Evolutionary conservation across 2,888 invertebrate species (phyloP), one percentile per base, ranked within the genome.

Genomic region (Plusia festucae): DNA sequence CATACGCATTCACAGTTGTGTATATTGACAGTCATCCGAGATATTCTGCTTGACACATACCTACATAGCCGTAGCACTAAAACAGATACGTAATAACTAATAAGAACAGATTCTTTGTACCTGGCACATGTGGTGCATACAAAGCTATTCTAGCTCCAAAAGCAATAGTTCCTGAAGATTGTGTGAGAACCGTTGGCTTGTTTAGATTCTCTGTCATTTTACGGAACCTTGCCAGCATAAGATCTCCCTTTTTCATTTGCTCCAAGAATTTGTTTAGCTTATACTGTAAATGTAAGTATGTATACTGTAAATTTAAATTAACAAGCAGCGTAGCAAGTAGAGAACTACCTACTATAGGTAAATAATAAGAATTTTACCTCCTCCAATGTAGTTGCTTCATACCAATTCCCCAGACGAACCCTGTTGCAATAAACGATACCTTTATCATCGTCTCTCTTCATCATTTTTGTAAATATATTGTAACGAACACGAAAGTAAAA

Each of bases 381-480:
- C 78, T 94, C 93, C 67, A 94, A 85, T 81, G 89, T 85, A n/a
- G 88, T 75, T 16, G 93, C 88, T 83, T 95, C 94, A 82, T 91
- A 93, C 95, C 95, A 95, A 84, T 94, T 94, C 63, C 94, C 94
- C 7, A 92, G 81, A 34, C 85, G 92, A 20, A 94, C 94, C 60
- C 92, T 84, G 73, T 92, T 94, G 70, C 88, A 83, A 82, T 91
- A 95, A 69, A 92, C 89, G 65, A 94, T 91, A 20, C 89, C 92
- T 81, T 91, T 94, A 76, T 94, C 93, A 65, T 88, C 83, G 5
- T 90, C 87, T 60, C 75, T 69, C 71, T 88, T 90, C 9, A 78
- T 73, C 85, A 88, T 89, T 66, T 71, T 81, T 53, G 8, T 58
- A 62, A 54, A 62, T 30, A 51, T 22, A 30, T 27, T 11, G 2